Evolutionary conservation across 1,140 invertebrate genomes (phyloP), one percentile per base, ranked within the genome.

Genomic region (Drosophila quadrilineata): DNA sequence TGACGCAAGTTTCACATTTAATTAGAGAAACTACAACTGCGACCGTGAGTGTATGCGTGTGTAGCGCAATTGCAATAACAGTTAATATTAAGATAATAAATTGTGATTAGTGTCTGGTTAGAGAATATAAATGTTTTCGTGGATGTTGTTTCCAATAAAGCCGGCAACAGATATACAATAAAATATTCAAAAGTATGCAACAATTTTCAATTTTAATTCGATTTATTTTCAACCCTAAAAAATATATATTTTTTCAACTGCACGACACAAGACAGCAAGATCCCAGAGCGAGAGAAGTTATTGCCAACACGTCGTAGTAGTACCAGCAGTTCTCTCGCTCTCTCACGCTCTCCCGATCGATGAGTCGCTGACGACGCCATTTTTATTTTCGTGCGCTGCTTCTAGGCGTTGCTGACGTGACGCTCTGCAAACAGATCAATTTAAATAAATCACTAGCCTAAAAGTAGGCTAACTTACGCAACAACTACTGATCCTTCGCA

Each of bases 391-490:
- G 36, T 71, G 68, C 73, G 67, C 76, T 71, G 73, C 75, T 87
- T 87, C 74, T 87, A 87, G 84, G 84, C 84, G 84, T 87, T 87
- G 84, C 71, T 87, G 84, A 87, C 63, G 63, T 65, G 62, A 65
- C 84, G 84, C 71, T 64, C 12, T 28, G 58, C 82, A 72, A 71
- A 73, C 60, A 36, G 40, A 43, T 60, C 60, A 43, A 58, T 71
- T 70, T 70, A 28, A 63, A 46, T 84, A 69, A 60, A 62, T 64
- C 58, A 75, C 63, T 67, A 66, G 82, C 82, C 82, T 68, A 71
- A 87, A 87, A 87, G 82, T 87, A 82, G 72, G 24, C 82, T 71
- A 72, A 19, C 10, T 33, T 35, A 43, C 28, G 17, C 28, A 38
- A 31, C 17, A 14, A n/a, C 2, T 4, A 6, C 14, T 66, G 48